Base-by-base conservation (phyloP, 2,888 invertebrate species). In the Rhynchonema sp. region DNA sequence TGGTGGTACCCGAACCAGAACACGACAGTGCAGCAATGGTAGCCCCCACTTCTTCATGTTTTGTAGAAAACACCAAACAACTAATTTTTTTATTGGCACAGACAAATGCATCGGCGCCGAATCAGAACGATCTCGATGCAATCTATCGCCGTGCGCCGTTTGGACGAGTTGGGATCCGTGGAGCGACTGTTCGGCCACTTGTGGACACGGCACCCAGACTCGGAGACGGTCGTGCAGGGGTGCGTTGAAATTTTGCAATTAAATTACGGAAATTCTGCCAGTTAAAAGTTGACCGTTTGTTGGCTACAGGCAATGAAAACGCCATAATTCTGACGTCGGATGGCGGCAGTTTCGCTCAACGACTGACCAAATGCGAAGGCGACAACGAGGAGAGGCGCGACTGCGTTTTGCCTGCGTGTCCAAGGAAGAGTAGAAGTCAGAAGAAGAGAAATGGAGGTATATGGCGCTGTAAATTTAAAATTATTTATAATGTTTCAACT, bases 51-150 rank as follows among this genome's bases (percentile, higher is more conserved):
- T 6, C 17, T 38, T 38, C 17, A 6, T 6, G 38, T n/a, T n/a
- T n/a, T n/a, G 38, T 38, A 38, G 38, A 6, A 38, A 38, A 38
- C 17, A 13, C 9, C 6, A 6, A 38, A 38, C 38, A 38, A 38
- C 9, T 38, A 38, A 17, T 17, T n/a, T n/a, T n/a, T n/a, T n/a
- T n/a, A n/a, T n/a, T n/a, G n/a, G n/a, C n/a, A n/a, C n/a, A 52
- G 52, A 3, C n/a, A n/a, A n/a, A 6, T 62, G 62, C 57, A 2
- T 30, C 27, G 46, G 28, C 28, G 27, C 2, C 27, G 3, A 3
- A 9, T 2, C 2, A 2, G 52, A 64, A 59, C 55, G 57, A 63
- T 76, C 82, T 60, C 79, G 80, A 69, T 82, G 82, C 68, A 77
- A 78, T 1, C 73, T 71, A 59, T 64, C 74, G 58, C 68, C 66